Evolutionary conservation across 2,797 vertebrate species (phyloP), one percentile per base, ranked within the genome.

Genomic region (Numenius phaeopus): DNA sequence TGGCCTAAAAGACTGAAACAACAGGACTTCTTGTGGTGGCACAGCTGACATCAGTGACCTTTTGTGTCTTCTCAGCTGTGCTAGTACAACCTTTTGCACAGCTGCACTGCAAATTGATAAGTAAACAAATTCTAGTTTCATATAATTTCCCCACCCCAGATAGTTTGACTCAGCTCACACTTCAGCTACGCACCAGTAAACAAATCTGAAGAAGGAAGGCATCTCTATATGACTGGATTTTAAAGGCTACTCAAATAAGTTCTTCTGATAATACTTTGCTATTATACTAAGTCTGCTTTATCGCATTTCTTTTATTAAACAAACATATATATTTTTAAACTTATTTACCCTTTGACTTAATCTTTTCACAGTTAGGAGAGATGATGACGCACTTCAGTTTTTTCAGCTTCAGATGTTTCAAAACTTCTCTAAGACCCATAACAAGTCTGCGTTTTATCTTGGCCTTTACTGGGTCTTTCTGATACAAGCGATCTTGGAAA

Each of bases 291-390:
- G 34, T 37, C 22, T 37, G 37, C 26, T 67, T 67, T 85, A 70
- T 37, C 32, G 34, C 7, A 34, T 46, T 88, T 64, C 3, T 65
- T 94, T 61, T 59, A 57, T 34, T 71, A 46, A 86, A 83, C 5
- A 29, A 22, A 40, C 2, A 1, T 9, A 3, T 26, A 12, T 59
- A 23, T 22, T 40, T 80, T 52, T 13, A 30, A 37, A 59, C 19
- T 77, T 77, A 88, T 3, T 96, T 98, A 99, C 99, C 99, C 98
- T 99, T 99, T 39, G 99, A 99, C 92, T 99, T 98, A 82, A 99
- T 99, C 95, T 99, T 99, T 96, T 99, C 99, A 94, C 99, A 99
- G 98, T 99, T 99, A 64, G 99, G 99, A 61, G 99, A 99, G 96
- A 99, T 99, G 97, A 99, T 98, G 83, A 99, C 98, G 87, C 99